Conservation (phyloP, 2,797 vertebrate species). For the Gallinago solitaria region DNA sequence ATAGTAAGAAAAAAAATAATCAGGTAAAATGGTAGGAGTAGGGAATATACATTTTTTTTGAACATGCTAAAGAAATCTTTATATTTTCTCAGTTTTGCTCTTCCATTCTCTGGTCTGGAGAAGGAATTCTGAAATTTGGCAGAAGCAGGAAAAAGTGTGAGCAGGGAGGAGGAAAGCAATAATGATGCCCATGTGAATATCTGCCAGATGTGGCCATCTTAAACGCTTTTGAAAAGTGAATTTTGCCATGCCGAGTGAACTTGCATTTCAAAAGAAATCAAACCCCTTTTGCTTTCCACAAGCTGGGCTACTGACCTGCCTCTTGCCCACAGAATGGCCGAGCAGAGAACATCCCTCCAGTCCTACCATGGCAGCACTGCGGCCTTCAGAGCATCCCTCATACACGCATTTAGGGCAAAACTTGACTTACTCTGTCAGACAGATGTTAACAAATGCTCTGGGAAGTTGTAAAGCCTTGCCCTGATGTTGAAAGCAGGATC, state of each 20-base stretch:
- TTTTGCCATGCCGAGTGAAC: background rate
- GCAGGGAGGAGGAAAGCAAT: background rate
- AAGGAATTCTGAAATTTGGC: background rate
- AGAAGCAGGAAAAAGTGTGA: background rate
- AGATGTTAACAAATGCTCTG: background rate
- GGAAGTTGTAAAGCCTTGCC: background rate
- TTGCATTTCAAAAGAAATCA: background rate
- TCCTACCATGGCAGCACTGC: background rate
- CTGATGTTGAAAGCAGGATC: background rate
- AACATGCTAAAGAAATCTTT: background rate
- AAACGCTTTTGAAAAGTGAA: background rate
- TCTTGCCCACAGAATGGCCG: background rate
- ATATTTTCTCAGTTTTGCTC: background rate
- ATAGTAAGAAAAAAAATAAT: background rate
- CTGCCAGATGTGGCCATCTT: background rate
- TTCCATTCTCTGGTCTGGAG: background rate
- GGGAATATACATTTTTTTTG: background rate
- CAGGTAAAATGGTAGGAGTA: background rate
- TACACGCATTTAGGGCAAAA: background rate
- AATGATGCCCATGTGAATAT: background rate
- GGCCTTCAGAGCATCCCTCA: background rate
- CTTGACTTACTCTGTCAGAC: background rate
- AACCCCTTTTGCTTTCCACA: background rate
- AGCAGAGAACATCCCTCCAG: background rate
- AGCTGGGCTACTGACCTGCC: background rate